Base-by-base conservation (phyloP, 2,113 vertebrate species). In the Anser cygnoides region DNA sequence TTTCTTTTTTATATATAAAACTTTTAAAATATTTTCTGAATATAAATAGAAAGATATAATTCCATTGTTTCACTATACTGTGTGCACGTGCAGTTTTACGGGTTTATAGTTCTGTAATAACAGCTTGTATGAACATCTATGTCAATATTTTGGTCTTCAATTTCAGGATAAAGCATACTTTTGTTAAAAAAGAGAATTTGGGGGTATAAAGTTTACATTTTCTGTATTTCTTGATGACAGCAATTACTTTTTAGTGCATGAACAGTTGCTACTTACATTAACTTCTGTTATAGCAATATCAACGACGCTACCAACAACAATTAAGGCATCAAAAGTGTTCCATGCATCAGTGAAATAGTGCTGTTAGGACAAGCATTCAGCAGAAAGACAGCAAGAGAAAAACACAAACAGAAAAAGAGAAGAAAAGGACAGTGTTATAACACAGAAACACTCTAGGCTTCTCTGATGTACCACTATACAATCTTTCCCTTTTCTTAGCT, bases 301-400 rank as follows among this genome's bases (percentile, higher is more conserved):
- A 98, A 99, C 99, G 98, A 99, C 99, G 98, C 99, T 99, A 99
- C 99, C 99, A 95, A 99, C 99, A 99, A 99, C 99, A 98, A 99
- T 99, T 99, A 99, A 99, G 99, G 99, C 99, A 99, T 99, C 99
- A 98, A 99, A 99, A 98, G 99, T 99, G 99, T 99, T 99, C 99
- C 99, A 99, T 99, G 99, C 99, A 98, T 99, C 99, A 99, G 99
- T 98, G 98, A 99, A 99, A 99, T 99, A 99, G 98, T 99, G 99
- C 99, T 99, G 99, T 99, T 98, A 98, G 98, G 98, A 98, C 97
- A 98, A 97, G 98, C 98, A 95, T 98, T 97, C 98, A 98, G 98
- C 91, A 98, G 96, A 98, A 97, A 97, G 98, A 97, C 97, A 97
- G 89, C 93, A 97, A 97, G 90, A 97, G 97, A 97, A 93, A 98